Conservation (phyloP, 30 jellyfish, hydroid and myxozoan species). For the Pelagia noctiluca region DNA sequence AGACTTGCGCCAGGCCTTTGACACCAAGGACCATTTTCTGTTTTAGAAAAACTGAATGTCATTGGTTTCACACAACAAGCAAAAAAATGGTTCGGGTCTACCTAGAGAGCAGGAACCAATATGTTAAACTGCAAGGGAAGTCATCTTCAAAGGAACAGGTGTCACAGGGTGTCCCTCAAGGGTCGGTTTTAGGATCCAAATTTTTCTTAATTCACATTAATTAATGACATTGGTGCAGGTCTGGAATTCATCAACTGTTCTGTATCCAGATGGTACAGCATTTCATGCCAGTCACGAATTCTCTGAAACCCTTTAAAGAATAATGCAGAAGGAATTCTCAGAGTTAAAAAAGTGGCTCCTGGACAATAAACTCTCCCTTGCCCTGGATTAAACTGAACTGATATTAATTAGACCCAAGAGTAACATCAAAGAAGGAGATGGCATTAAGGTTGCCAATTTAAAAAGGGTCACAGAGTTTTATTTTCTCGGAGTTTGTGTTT, state of each 20-base stretch:
- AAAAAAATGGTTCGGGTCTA: conserved; percentile 28
- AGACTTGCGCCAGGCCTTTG: conserved; percentile 33
- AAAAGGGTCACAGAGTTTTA: conserved; percentile 61
- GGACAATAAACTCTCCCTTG: conserved; percentile 65
- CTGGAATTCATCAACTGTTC: conserved; percentile 28
- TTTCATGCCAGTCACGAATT: conserved; percentile 52
- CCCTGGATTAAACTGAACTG: conserved; percentile 58
- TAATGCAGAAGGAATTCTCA: conserved; percentile 42
- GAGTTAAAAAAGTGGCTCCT: conserved; percentile 41
- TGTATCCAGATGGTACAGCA: conserved; percentile 57
- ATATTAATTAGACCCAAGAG: conserved; percentile 52
- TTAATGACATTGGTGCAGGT: conserved; percentile 56
- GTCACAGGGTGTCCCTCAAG: conserved; percentile 55
- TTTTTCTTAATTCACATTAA: conserved; percentile 12
- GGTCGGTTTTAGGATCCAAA: conserved; percentile 55
- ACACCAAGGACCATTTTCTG: conserved; percentile 29
- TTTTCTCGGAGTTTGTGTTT: conserved; percentile 55
- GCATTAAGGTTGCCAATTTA: conserved; percentile 54
- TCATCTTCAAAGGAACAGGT: conserved; percentile 42
- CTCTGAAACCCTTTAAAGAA: conserved; percentile 47
- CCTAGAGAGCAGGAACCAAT: conserved; percentile 40
- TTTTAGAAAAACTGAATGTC: conserved; percentile 25
- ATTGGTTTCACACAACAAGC: conserved; percentile 27
- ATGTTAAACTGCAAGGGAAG: conserved; percentile 26
- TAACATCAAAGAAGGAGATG: conserved; percentile 65